Conservation (phyloP, 1,140 invertebrate genomes). For the Orius insidiosus region DNA sequence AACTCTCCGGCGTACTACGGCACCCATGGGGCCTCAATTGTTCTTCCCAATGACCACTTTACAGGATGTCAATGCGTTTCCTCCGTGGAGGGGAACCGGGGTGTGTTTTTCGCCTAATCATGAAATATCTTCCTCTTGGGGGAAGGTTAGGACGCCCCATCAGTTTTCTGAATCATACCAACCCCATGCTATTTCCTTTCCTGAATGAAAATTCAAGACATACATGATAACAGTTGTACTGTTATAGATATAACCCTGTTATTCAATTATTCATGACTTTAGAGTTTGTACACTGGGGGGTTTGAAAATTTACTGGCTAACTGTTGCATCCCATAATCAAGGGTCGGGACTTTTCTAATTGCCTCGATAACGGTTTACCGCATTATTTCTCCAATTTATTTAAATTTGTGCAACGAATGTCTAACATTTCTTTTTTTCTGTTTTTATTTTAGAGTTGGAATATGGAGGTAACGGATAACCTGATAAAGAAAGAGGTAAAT, state of each 20-base stretch:
- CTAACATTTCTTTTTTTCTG: constrained; percentile 10
- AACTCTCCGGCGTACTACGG: constrained; percentile 4
- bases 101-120: no score
- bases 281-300: no score
- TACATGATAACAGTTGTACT: no score
- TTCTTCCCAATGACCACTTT: constrained; percentile 30
- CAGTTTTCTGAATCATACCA: constrained; percentile 20
- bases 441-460: constrained; percentile 13
- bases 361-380: not conserved
- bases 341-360: no score
- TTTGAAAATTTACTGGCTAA: no score
- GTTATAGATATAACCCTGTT: no score
- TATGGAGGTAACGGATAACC: constrained; percentile 15
- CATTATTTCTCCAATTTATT: not conserved
- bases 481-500: constrained; percentile 15
- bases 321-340: no score
- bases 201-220: constrained; percentile 1
- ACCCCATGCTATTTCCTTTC: constrained; percentile 6
- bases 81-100: no score
- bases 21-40: constrained; percentile 17
- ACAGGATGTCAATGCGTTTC: constrained; percentile 22
- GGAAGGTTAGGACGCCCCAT: constrained; percentile 28
- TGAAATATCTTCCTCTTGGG: not conserved
- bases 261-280: constrained; percentile 18
- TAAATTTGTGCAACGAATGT: constrained; percentile 7